Percentiles rank a stretch among this genome's conserved stretches.
Evolutionary conservation across 2,113 vertebrate species (phyloP).

Genomic region (Numenius arquata): DNA sequence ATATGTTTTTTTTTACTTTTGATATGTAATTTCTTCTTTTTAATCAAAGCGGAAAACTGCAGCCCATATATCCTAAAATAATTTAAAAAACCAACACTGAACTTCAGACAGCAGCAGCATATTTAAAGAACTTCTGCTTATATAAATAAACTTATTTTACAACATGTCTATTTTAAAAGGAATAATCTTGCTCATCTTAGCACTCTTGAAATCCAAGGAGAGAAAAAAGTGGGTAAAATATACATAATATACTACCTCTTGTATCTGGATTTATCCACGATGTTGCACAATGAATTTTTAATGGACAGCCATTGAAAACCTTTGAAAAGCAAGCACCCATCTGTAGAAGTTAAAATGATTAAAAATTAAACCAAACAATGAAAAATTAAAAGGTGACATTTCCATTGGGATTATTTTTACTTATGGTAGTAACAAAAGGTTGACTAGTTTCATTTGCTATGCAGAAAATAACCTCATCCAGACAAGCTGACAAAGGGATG

Average conservation of each 20-base stretch:
- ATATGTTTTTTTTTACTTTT: neutral
- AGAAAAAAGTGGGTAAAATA: neutral
- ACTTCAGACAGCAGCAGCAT: neutral
- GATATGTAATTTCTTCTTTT: neutral
- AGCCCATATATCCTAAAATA: neutral
- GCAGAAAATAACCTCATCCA: neutral
- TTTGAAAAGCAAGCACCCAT: conserved; percentile 99
- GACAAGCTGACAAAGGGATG: neutral
- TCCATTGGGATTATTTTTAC: neutral
- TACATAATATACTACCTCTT: conserved; percentile 78
- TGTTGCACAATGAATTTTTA: conserved; percentile 97
- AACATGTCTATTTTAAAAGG: neutral
- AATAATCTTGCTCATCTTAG: neutral
- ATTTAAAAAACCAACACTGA: neutral
- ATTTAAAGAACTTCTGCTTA: neutral
- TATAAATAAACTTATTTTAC: neutral
- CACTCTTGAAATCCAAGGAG: neutral
- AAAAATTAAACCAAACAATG: neutral
- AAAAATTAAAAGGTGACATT: neutral
- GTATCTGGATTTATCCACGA: conserved; percentile 99
- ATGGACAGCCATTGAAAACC: conserved; percentile 96
- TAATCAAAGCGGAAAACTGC: neutral
- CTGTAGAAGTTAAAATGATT: conserved; percentile 69
- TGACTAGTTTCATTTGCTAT: neutral
- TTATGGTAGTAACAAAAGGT: neutral